phyloP scores from a whole-genome alignment of 2,888 invertebrate genomes.

The Cremastobaeus sp. region DNA sequence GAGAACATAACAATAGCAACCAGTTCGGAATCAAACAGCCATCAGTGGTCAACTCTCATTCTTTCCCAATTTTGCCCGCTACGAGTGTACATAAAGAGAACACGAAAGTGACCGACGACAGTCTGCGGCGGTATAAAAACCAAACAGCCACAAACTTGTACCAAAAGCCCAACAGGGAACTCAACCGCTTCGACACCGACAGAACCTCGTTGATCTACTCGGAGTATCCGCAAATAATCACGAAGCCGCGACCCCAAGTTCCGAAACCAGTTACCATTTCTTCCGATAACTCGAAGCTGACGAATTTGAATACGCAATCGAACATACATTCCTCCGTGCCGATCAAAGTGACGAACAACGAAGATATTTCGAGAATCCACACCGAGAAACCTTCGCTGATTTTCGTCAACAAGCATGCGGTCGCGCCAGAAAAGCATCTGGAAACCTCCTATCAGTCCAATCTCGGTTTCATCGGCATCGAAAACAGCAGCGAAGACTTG shows the following conservation, averaged over 20 bases:
- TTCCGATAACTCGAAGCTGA: slow-evolving; percentile 60
- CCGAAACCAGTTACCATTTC: slow-evolving; percentile 72
- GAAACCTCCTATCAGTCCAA: too few species aligned
- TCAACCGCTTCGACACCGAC: slow-evolving; percentile 32
- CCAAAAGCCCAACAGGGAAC: slow-evolving; percentile 27
- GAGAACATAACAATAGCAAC: slow-evolving; percentile 22
- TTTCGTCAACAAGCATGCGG: slow-evolving; percentile 59
- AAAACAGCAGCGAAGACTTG: slow-evolving; percentile 52
- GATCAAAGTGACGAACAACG: slow-evolving; percentile 69
- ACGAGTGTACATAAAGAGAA: too few species aligned
- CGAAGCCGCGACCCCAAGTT: slow-evolving; percentile 71
- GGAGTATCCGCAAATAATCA: slow-evolving; percentile 73
- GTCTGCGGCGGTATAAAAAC: slow-evolving; percentile 48
- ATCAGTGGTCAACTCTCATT: too few species aligned
- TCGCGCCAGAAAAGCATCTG: too few species aligned
- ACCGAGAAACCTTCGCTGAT: slow-evolving; percentile 68
- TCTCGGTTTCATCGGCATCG: slow-evolving; percentile 66
- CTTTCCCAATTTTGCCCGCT: too few species aligned
- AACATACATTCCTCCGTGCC: slow-evolving; percentile 71
- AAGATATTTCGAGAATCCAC: slow-evolving; percentile 69
- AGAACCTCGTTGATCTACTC: slow-evolving; percentile 68
- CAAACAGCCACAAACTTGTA: slow-evolving; percentile 42
- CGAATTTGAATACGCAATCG: too few species aligned
- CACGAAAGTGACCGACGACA: slow-evolving; percentile 4
- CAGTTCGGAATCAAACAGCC: slow-evolving; percentile 61